Percentiles rank a stretch among this genome's conserved stretches.
phyloP scores from a whole-genome alignment of 1,140 invertebrate genomes.

The Diachasmimorpha longicaudata region DNA sequence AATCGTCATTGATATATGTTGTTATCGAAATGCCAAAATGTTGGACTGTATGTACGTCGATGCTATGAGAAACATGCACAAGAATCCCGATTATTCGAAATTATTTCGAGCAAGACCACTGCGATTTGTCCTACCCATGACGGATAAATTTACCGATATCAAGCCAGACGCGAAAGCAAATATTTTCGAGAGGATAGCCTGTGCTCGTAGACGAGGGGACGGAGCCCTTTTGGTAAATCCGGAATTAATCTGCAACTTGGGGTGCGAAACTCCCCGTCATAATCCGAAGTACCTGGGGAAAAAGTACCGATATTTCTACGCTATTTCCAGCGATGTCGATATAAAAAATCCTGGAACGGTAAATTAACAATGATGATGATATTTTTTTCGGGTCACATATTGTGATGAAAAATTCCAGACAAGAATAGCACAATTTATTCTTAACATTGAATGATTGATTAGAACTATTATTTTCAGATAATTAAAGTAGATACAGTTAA shows the following conservation, averaged over 20 bases:
- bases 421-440: too few relatives aligned
- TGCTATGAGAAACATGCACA: constrained; percentile 78
- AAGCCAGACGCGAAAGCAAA: not conserved
- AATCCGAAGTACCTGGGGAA: constrained; percentile 75
- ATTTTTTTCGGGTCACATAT: not conserved
- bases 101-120: constrained; percentile 80
- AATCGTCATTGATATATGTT: constrained; percentile 80
- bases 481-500: constrained; percentile 79
- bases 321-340: constrained; percentile 86
- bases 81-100: constrained; percentile 78
- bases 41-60: constrained; percentile 86
- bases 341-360: constrained; percentile 80
- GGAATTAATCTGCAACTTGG: constrained; percentile 74
- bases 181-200: constrained; percentile 54
- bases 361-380: constrained; percentile 34
- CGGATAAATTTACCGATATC: not conserved
- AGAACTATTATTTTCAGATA: constrained; percentile 62
- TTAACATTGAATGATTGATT: not conserved
- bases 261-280: constrained; percentile 84
- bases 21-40: constrained; percentile 81
- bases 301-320: constrained; percentile 86
- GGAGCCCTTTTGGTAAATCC: constrained; percentile 67
- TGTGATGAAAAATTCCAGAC: not conserved
- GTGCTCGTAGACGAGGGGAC: constrained; percentile 61
- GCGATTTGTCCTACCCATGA: constrained; percentile 73